Percentiles rank a stretch among this genome's conserved stretches.
These are phyloP conservation scores for Neosilurus hyrtlii DNA, from an alignment of 2,797 vertebrate genomes.

Conservation along the genomic window DNA sequence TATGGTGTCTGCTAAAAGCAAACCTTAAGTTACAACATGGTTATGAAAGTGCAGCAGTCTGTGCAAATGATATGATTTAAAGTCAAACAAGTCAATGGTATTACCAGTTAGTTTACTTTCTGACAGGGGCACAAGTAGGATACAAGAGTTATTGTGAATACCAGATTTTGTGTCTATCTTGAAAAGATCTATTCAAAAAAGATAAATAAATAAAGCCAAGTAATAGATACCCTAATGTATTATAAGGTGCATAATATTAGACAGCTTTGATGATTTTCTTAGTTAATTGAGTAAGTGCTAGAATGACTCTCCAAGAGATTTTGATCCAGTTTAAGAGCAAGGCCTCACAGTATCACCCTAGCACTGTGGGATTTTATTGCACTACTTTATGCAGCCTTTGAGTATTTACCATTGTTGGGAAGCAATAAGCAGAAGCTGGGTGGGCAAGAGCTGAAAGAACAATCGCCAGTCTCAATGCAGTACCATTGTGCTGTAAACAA, in stretches of 20 bases:
- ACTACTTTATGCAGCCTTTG: slow-evolving; percentile 30
- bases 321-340: background rate
- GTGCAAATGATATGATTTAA: background rate
- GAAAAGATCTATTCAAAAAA: no score
- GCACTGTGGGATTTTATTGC: background rate
- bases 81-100: background rate
- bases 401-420: slow-evolving; percentile 46
- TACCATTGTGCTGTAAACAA: slow-evolving; percentile 55
- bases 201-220: no score
- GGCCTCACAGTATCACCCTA: no score
- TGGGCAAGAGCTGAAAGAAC: slow-evolving; percentile 54
- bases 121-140: background rate
- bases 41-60: background rate
- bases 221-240: background rate
- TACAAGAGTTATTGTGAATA: background rate
- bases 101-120: background rate
- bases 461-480: slow-evolving; percentile 49
- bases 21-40: no score
- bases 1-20: background rate
- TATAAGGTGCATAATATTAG: background rate
- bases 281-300: background rate
- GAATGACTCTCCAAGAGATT: background rate
- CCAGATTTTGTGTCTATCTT: background rate
- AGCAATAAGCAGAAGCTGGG: slow-evolving; percentile 41
- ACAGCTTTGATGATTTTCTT: background rate